These are phyloP conservation scores for Gorsachius goisagi DNA, from an alignment of 2,113 vertebrate genomes.

Conservation along the genomic window DNA sequence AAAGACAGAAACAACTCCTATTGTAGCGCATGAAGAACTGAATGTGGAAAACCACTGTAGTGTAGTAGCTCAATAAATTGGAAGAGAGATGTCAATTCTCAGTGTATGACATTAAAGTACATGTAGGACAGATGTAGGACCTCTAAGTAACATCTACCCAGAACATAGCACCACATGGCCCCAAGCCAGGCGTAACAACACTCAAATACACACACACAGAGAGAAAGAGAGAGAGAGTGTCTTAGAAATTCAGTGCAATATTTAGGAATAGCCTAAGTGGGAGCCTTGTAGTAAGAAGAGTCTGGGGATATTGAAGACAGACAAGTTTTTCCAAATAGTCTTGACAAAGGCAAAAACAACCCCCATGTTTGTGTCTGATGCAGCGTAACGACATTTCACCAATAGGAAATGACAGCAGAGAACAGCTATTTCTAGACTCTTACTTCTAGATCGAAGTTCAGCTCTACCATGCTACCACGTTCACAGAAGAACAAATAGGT, in stretches of 20 bases:
- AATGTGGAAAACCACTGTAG: neutral
- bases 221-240: too few relatives aligned
- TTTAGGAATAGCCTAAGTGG: neutral
- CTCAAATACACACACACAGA: fast-evolving
- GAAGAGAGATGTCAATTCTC: neutral
- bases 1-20: neutral
- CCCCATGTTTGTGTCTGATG: neutral
- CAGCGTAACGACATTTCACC: neutral
- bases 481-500: neutral
- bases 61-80: fast-evolving
- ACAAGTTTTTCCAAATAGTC: neutral
- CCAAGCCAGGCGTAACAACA: neutral
- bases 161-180: fast-evolving
- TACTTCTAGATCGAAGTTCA: neutral
- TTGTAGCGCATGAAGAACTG: neutral
- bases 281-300: neutral
- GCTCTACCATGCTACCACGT: neutral
- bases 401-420: neutral
- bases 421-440: neutral
- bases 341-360: neutral
- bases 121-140: neutral
- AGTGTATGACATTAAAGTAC: neutral
- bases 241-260: neutral
- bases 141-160: neutral
- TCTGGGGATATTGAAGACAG: neutral